phyloP scores from a whole-genome alignment of 1,140 invertebrate genomes.

The Eulimnadia texana region DNA sequence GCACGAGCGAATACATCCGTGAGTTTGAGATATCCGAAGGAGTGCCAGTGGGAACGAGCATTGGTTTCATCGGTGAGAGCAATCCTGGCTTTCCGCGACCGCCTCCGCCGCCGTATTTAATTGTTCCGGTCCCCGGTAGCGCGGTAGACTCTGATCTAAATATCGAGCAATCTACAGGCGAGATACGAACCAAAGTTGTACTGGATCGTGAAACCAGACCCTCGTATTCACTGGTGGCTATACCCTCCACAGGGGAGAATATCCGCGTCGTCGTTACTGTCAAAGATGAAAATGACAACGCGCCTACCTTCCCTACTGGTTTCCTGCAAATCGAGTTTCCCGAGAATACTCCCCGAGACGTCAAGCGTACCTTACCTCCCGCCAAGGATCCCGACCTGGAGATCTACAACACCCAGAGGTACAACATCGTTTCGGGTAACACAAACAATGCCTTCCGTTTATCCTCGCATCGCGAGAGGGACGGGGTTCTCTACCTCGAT shows the following conservation, averaged over 20 bases:
- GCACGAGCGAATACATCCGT: conserved; percentile 37
- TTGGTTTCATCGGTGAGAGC: conserved; percentile 58
- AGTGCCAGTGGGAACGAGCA: conserved; percentile 63
- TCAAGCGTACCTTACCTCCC: conserved; percentile 76
- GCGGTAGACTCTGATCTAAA: conserved; percentile 69
- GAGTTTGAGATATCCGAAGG: conserved; percentile 76
- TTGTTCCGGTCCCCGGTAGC: conserved; percentile 69
- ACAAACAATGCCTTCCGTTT: conserved; percentile 78
- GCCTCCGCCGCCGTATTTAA: conserved; percentile 54
- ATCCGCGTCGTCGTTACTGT: conserved; percentile 76
- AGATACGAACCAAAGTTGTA: conserved; percentile 68
- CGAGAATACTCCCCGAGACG: conserved; percentile 82
- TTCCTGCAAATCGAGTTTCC: conserved; percentile 82
- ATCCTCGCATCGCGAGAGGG: conserved; percentile 68
- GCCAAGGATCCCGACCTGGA: conserved; percentile 82
- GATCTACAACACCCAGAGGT: conserved; percentile 77
- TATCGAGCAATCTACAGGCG: conserved; percentile 76
- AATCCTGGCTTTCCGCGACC: conserved; percentile 42
- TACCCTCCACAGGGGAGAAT: conserved; percentile 67
- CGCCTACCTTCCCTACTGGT: conserved; percentile 67
- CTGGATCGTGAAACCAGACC: conserved; percentile 77
- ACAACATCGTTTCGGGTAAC: conserved; percentile 86
- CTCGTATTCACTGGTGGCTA: conserved; percentile 75
- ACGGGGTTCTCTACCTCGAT: conserved; percentile 82
- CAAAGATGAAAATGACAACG: conserved; percentile 94